Percentiles rank a stretch among this genome's conserved stretches.
Conservation (phyloP, 2,113 vertebrate genomes). For the Fulmarus glacialis region DNA sequence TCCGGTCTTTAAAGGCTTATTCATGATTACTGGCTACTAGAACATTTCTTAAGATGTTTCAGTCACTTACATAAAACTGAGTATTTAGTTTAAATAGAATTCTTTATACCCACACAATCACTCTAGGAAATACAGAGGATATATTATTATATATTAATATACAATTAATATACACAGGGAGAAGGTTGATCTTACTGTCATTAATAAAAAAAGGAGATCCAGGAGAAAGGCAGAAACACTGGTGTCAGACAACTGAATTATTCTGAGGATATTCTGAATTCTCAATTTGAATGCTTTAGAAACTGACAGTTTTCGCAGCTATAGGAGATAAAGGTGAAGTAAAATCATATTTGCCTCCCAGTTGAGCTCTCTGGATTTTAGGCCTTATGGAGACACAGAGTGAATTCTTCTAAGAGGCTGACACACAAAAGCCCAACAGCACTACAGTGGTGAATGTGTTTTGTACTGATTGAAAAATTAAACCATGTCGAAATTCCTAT, state of each 20-base stretch:
- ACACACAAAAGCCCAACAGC: not conserved
- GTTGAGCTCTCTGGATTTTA: not conserved
- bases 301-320: slow-evolving; percentile 1
- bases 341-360: not conserved
- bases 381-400: not conserved
- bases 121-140: not conserved
- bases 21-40: not conserved
- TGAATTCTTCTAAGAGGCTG: not conserved
- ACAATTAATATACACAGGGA: not conserved
- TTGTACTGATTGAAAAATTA: not conserved
- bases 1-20: slow-evolving; percentile 2
- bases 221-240: not conserved
- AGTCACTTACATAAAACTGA: not conserved
- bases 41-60: not conserved
- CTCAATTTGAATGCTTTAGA: not conserved
- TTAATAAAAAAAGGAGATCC: not conserved
- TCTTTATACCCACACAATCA: not conserved
- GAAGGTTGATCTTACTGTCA: not conserved
- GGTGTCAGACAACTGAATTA: not conserved
- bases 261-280: not conserved
- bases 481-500: not conserved
- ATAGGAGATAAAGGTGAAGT: slow-evolving; percentile 2
- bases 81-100: not conserved
- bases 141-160: too few relatives aligned
- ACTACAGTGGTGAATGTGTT: not conserved